Conservation (phyloP, 2,113 vertebrate species). For the Lota lota region DNA sequence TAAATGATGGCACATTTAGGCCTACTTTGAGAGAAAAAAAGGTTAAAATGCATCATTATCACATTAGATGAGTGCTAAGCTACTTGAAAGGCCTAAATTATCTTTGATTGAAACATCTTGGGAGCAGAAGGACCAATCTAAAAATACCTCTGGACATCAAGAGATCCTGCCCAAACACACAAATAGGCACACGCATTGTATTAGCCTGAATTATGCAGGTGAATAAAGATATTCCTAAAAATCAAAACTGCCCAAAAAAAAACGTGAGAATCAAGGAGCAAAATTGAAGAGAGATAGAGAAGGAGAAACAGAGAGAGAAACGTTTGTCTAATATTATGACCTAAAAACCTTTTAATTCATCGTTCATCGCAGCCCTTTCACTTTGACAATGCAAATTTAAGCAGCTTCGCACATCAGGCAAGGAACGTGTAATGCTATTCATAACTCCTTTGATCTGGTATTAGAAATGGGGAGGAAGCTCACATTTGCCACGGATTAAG, state of each 20-base stretch:
- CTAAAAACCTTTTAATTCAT: conserved; percentile 52
- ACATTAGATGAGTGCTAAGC: background rate
- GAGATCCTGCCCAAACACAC: background rate
- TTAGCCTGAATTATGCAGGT: too few species aligned
- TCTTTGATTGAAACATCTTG: conserved; percentile 13
- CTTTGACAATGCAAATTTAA: conserved; percentile 53
- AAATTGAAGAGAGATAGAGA: conserved; percentile 13
- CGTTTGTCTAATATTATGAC: conserved; percentile 47
- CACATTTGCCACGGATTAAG: conserved; percentile 60
- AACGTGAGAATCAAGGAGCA: too few species aligned
- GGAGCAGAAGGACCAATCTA: conserved; percentile 1
- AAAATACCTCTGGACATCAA: conserved; percentile 8
- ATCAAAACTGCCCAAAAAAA: conserved; percentile 14
- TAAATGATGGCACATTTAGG: too few species aligned
- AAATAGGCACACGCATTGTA: too few species aligned
- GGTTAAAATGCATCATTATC: conserved; percentile 1
- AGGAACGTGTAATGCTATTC: conserved; percentile 44
- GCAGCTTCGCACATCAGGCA: conserved; percentile 41
- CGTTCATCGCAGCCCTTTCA: conserved; percentile 37
- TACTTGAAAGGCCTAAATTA: conserved; percentile 8
- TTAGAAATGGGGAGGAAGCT: conserved; percentile 52
- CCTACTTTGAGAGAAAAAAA: background rate
- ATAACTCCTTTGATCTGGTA: conserved; percentile 58
- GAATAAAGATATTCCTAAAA: conserved; percentile 25
- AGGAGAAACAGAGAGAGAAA: conserved; percentile 32